phyloP scores from a whole-genome alignment of 2,797 vertebrate species.

The Anabas testudineus region DNA sequence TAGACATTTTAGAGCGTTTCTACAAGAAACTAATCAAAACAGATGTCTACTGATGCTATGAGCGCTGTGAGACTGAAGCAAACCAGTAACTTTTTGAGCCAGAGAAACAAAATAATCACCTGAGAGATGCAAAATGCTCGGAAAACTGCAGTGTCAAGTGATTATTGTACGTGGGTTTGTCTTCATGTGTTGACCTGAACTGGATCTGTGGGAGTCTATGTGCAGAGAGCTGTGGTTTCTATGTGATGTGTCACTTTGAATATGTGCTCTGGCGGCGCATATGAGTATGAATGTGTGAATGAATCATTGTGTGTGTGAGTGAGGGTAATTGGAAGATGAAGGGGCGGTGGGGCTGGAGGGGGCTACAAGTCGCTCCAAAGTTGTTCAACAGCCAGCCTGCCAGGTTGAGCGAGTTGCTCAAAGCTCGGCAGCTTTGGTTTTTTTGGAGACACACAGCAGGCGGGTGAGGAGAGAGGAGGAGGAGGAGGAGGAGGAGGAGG shows the following conservation, averaged over 20 bases:
- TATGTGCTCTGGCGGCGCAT: conserved; percentile 69
- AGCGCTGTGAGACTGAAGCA: neutral
- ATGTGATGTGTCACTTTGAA: conserved; percentile 76
- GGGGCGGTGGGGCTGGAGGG: conserved; percentile 10
- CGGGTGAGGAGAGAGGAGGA: conserved; percentile 41
- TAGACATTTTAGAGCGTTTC: neutral
- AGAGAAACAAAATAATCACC: conserved; percentile 3
- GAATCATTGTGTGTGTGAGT: conserved; percentile 62
- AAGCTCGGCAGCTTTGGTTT: conserved; percentile 56
- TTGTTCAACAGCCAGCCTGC: conserved; percentile 59
- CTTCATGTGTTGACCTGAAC: conserved; percentile 28
- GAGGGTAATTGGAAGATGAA: conserved; percentile 65
- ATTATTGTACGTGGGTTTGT: neutral
- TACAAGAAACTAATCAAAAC: neutral
- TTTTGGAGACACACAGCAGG: conserved; percentile 54
- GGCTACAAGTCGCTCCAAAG: conserved; percentile 65
- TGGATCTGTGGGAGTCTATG: conserved; percentile 65
- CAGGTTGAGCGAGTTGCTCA: conserved; percentile 68
- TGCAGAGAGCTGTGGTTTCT: conserved; percentile 58
- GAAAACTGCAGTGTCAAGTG: neutral
- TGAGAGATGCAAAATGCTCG: neutral
- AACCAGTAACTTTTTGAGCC: neutral
- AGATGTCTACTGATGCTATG: neutral
- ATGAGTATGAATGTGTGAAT: conserved; percentile 74
- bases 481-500: conserved; percentile 18